Base-by-base conservation (phyloP, 2,797 vertebrate genomes). In the Sebastes matsubarae region DNA sequence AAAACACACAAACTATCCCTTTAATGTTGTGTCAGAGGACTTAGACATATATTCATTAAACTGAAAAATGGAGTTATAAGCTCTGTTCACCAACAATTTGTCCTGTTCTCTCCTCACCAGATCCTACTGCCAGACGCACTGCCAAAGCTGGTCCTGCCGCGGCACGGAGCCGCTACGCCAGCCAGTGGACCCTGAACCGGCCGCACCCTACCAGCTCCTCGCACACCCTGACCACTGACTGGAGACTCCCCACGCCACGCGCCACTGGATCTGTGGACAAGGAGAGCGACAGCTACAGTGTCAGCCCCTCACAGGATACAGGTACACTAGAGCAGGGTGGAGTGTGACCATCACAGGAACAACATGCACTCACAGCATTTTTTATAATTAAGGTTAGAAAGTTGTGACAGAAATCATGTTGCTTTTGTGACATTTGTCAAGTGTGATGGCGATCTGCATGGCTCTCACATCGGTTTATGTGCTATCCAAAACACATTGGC, bases 171-270 rank as follows among this genome's bases (percentile, higher is more conserved):
- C 97, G 98, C 83, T 99, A 99, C 0, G 98, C 99, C 87, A 99
- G 99, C 93, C 99, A 99, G 92, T 99, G 99, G 99, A 99, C 99
- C n/a, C 97, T 99, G 81, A 99, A 99, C 94, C 95, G 98, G 79
- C 98, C 98, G 0, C 98, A 99, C 87, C 98, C 98, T 72, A 98
- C 97, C 88, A 97, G 98, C 93, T 99, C 98, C 79, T 97, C 99
- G 8, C 99, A 99, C 92, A 99, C 98, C 3, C 96, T 99, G 85
- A 98, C 97, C 90, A 99, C 98, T 0, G 98, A 99, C 94, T 99
- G 98, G 98, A 97, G 99, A 91, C 96, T 99, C 34, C 97, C 98
- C 13, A 99, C 98, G 0, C 99, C 99, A 2, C 95, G 98, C 2
- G 97, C 98, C 22, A 91, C 97, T 0, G 98, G 98, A 12, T 99